A percentile compares a stretch with the other conserved stretches of the same genome.
phyloP scores from a whole-genome alignment of 2,888 invertebrate species.

The Tetranychus truncatus region DNA sequence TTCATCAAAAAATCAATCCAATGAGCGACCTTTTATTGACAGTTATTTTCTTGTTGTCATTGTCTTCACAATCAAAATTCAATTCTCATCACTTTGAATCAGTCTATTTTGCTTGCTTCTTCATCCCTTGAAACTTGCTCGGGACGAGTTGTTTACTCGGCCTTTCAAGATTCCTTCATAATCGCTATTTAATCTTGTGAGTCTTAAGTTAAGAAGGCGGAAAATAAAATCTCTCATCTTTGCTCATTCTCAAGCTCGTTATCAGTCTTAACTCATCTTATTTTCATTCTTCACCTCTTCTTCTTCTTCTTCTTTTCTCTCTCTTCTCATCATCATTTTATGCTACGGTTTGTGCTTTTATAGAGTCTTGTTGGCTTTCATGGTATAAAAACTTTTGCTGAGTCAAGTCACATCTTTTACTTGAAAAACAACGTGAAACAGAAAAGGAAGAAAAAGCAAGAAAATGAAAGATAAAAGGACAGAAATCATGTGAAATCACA shows the following conservation, averaged over 20 bases:
- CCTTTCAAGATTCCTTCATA: not conserved
- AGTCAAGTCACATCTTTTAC: not conserved
- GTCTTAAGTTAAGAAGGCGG: not conserved
- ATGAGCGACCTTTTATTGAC: too few species aligned
- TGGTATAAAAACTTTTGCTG: not conserved
- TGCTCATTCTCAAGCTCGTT: not conserved
- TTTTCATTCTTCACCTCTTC: not conserved
- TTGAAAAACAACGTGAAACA: too few species aligned
- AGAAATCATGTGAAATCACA: not conserved
- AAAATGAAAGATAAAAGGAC: not conserved
- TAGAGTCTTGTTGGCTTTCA: not conserved
- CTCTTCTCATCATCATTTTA: not conserved
- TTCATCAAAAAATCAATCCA: too few species aligned
- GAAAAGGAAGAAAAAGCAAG: not conserved
- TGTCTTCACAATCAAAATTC: too few species aligned
- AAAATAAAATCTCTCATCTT: not conserved
- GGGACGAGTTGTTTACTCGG: not conserved
- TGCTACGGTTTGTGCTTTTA: not conserved
- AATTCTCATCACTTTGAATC: too few species aligned
- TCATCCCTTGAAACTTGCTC: too few species aligned
- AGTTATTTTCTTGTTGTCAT: too few species aligned
- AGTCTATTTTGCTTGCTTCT: too few species aligned
- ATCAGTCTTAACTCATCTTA: not conserved
- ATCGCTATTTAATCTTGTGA: not conserved
- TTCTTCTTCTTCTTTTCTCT: not conserved